phyloP scores from a whole-genome alignment of 1,140 invertebrate species.

The Bathynomus jamesi region DNA sequence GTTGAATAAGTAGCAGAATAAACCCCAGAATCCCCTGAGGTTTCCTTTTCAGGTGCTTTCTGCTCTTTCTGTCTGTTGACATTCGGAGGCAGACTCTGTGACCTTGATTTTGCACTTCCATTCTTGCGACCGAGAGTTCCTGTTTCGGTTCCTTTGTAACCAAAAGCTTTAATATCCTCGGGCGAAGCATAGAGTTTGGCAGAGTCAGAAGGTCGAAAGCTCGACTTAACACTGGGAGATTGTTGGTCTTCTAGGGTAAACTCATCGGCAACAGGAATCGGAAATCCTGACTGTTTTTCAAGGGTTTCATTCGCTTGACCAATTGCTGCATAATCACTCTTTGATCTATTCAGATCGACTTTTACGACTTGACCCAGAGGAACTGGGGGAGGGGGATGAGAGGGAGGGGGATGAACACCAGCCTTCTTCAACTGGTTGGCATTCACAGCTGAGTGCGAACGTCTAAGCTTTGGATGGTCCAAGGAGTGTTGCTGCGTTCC shows the following conservation, averaged over 20 bases:
- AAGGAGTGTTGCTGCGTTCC: conserved; percentile 18
- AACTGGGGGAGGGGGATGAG: conserved; percentile 39
- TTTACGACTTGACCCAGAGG: conserved; percentile 64
- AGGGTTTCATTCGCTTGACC: conserved; percentile 2
- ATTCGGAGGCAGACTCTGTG: conserved; percentile 53
- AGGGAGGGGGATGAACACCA: conserved; percentile 38
- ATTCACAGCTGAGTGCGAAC: conserved; percentile 33
- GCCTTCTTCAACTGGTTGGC: conserved; percentile 26
- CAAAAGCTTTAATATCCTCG: conserved; percentile 69
- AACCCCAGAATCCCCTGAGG: conserved; percentile 21
- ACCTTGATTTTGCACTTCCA: conserved; percentile 39
- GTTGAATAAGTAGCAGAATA: conserved; percentile 30
- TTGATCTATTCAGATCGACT: conserved; percentile 49
- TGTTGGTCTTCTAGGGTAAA: conserved; percentile 16
- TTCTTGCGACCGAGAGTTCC: conserved; percentile 21
- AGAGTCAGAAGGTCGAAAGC: conserved; percentile 69
- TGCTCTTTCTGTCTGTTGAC: conserved; percentile 34
- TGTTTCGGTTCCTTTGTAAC: conserved; percentile 48
- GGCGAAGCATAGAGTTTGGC: conserved; percentile 83
- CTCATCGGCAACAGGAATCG: not conserved
- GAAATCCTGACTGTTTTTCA: not conserved
- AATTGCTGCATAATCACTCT: conserved; percentile 34
- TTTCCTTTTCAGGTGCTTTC: conserved; percentile 23
- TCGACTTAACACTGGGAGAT: conserved; percentile 56
- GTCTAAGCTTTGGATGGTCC: conserved; percentile 32